A percentile compares a stretch with the other conserved stretches of the same genome.
Evolutionary conservation across 2,113 vertebrate species (phyloP).

Genomic region (Vidua macroura): DNA sequence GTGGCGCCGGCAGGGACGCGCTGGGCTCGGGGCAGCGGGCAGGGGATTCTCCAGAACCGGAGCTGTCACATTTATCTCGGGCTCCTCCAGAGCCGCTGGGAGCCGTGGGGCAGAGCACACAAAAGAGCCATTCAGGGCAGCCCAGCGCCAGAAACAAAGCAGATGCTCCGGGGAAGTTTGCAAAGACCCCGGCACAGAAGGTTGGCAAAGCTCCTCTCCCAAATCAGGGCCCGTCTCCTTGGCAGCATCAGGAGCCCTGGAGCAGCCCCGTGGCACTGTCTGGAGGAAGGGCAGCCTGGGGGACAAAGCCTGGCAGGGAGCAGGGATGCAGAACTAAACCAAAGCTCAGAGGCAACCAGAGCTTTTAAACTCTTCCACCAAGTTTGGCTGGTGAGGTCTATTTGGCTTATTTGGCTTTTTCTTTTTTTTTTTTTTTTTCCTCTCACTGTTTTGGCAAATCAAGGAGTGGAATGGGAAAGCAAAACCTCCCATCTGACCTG

Average conservation of each 20-base stretch:
- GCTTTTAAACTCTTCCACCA: neutral
- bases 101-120: constrained; percentile 24
- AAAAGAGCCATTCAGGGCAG: constrained; percentile 64
- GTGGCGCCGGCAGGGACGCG: neutral
- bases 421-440: neutral
- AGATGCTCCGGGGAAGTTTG: constrained; percentile 40
- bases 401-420: neutral
- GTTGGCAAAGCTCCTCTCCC: neutral
- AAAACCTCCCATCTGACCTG: neutral
- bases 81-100: neutral
- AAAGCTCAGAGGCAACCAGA: neutral
- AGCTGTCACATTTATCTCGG: constrained; percentile 40
- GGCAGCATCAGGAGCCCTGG: neutral
- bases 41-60: neutral
- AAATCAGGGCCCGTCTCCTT: neutral
- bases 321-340: neutral
- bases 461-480: neutral
- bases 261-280: neutral
- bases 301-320: constrained; percentile 1
- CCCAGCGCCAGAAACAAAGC: constrained; percentile 26
- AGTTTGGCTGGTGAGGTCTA: neutral
- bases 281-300: neutral
- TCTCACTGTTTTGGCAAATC: neutral
- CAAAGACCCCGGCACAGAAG: constrained; percentile 44
- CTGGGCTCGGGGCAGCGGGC: neutral